Conservation (phyloP, 2,113 vertebrate genomes). For the Scytalopus superciliaris region DNA sequence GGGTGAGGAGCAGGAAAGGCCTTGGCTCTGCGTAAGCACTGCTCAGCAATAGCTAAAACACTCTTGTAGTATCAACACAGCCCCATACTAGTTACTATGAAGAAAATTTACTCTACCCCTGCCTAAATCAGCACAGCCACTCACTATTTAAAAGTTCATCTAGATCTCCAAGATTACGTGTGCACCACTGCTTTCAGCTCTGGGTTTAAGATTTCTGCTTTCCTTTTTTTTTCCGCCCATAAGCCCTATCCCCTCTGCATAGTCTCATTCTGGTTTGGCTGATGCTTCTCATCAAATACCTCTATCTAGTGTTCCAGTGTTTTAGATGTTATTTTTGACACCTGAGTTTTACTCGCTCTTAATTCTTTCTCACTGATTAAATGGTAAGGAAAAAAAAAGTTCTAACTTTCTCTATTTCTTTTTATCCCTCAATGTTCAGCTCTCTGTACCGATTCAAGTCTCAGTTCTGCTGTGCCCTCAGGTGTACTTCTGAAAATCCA, state of each 20-base stretch:
- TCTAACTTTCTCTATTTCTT: slow-evolving; percentile 25
- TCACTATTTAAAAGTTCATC: background rate
- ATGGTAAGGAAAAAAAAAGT: background rate
- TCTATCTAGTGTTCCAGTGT: background rate
- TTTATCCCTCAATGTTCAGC: slow-evolving; percentile 12
- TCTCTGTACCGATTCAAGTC: background rate
- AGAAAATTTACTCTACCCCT: background rate
- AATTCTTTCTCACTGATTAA: slow-evolving; percentile 48
- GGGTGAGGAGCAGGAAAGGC: background rate
- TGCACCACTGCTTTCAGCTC: background rate
- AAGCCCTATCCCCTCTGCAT: background rate
- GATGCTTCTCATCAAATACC: background rate
- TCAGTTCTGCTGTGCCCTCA: slow-evolving; percentile 14
- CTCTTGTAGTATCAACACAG: background rate
- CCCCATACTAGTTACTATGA: background rate
- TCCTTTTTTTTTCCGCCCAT: background rate
- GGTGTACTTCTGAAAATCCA: slow-evolving; percentile 44
- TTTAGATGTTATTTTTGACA: slow-evolving; percentile 48
- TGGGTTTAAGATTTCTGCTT: background rate
- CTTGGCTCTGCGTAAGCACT: background rate
- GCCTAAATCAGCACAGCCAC: background rate
- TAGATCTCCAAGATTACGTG: background rate
- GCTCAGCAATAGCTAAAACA: background rate
- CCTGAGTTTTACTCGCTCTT: slow-evolving; percentile 2
- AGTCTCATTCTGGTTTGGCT: background rate